These are phyloP conservation scores for Syritta pipiens DNA, from an alignment of 2,888 invertebrate species.

Conservation along the genomic window DNA sequence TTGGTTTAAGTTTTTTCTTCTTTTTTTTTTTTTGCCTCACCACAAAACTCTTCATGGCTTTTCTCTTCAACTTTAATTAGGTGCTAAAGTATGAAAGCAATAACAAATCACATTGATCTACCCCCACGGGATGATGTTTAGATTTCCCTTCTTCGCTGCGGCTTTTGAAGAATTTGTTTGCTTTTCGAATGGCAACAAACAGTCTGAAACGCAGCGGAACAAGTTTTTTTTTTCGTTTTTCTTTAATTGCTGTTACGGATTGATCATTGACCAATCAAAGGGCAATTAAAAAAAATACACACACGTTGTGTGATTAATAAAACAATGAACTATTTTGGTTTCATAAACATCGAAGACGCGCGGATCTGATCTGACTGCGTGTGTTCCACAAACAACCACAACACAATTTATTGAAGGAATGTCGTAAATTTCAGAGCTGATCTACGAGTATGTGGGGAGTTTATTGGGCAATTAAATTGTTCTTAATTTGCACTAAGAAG, in stretches of 20 bases:
- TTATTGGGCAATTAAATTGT: constrained; percentile 41
- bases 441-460: constrained; percentile 23
- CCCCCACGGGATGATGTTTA: constrained; percentile 60
- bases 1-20: too few species aligned
- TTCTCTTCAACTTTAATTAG: constrained; percentile 43
- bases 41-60: constrained; percentile 12
- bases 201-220: too few species aligned
- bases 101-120: constrained; percentile 62
- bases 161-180: constrained; percentile 18
- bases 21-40: too few species aligned
- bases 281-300: constrained; percentile 34
- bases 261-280: constrained; percentile 64
- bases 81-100: constrained; percentile 51
- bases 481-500: constrained; percentile 9
- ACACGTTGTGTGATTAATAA: constrained; percentile 39
- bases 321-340: constrained; percentile 47
- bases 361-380: background rate
- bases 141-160: constrained; percentile 27
- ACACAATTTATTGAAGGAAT: constrained; percentile 21
- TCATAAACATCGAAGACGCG: constrained; percentile 22
- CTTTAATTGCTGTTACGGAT: constrained; percentile 36
- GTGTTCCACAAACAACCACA: background rate
- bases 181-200: background rate
- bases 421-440: constrained; percentile 11
- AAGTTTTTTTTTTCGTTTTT: background rate